These are phyloP conservation scores for Paralvinella palmiformis DNA, from an alignment of 1,140 invertebrate genomes.

Conservation along the genomic window DNA sequence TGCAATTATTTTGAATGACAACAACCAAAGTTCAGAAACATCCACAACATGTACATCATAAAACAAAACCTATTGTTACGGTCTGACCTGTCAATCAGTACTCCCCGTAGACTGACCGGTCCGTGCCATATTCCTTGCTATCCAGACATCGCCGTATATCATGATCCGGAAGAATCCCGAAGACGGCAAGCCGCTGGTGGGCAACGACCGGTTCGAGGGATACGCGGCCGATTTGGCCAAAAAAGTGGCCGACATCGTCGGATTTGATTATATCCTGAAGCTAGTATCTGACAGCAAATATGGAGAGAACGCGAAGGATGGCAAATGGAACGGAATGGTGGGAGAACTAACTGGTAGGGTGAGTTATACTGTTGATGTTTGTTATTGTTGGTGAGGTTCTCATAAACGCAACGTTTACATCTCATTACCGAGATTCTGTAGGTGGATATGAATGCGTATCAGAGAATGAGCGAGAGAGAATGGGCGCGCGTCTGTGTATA, in stretches of 20 bases:
- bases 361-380: background rate
- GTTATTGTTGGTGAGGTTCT: background rate
- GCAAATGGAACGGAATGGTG: conserved; percentile 45
- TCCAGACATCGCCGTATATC: conserved; percentile 73
- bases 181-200: conserved; percentile 19
- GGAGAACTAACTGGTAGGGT: conserved; percentile 32
- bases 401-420: no score
- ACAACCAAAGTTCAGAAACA: background rate
- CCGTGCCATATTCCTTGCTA: no score
- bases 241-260: conserved; percentile 31
- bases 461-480: no score
- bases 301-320: conserved; percentile 37
- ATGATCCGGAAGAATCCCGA: conserved; percentile 60
- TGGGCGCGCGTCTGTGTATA: no score
- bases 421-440: no score
- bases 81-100: no score
- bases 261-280: conserved; percentile 41
- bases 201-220: conserved; percentile 44
- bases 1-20: background rate
- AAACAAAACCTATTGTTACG: no score
- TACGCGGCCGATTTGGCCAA: conserved; percentile 46
- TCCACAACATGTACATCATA: no score
- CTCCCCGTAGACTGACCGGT: no score
- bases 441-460: no score
- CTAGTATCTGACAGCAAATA: conserved; percentile 29